These are phyloP conservation scores for Amitus sp. DNA, from an alignment of 2,888 invertebrate species.

Conservation along the genomic window DNA sequence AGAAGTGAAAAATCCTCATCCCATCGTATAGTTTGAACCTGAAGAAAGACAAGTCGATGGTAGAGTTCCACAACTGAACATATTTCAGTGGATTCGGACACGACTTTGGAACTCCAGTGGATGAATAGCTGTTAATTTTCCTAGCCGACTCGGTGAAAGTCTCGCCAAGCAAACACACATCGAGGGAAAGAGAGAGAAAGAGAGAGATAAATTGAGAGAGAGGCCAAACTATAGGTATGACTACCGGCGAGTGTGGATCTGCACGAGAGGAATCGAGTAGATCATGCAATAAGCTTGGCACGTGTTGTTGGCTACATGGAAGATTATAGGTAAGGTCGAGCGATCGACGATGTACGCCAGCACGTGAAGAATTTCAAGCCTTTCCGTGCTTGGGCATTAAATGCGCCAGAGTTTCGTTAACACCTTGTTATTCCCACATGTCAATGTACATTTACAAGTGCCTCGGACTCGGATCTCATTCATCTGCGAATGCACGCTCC, in stretches of 20 bases:
- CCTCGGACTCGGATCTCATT: not conserved
- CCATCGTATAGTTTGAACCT: not conserved
- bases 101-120: constrained; percentile 31
- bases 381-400: constrained; percentile 29
- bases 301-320: constrained; percentile 30
- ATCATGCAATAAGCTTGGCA: constrained; percentile 23
- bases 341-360: constrained; percentile 34
- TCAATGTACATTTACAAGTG: not conserved
- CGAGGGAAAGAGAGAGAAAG: constrained; percentile 9
- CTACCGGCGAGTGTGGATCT: constrained; percentile 5
- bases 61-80: too few relatives aligned
- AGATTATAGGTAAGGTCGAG: constrained; percentile 38
- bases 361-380: constrained; percentile 32
- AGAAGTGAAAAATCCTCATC: too few relatives aligned
- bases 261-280: constrained; percentile 15
- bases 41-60: not conserved
- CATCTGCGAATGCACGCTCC: not conserved
- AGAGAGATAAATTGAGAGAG: too few relatives aligned
- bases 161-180: constrained; percentile 10
- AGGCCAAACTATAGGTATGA: not conserved
- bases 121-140: constrained; percentile 39
- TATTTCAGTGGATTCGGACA: constrained; percentile 8
- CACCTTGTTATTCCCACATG: not conserved
- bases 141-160: constrained; percentile 34
- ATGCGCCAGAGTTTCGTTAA: constrained; percentile 16